Base-by-base conservation (phyloP, 2,888 invertebrate genomes). In the Microdon myrmicae region DNA sequence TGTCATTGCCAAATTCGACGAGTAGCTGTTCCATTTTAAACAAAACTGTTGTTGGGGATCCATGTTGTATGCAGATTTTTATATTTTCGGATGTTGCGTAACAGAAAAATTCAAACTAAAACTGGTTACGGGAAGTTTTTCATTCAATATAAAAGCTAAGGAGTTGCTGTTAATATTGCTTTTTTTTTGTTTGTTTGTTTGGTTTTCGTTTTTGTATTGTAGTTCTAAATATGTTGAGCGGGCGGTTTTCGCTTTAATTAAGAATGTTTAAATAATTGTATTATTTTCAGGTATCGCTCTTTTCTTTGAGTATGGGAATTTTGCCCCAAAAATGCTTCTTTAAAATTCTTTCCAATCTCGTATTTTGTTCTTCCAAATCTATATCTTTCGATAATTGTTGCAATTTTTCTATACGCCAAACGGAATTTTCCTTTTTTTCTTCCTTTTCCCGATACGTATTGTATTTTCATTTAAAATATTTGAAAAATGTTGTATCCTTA, bases 21-120 rank as follows among this genome's bases (percentile, higher is more conserved):
- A 93, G 83, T 93, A 94, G 85, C 92, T 93, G 87, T 93, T 94
- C 94, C 94, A 94, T 86, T 94, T 93, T 76, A 94, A 86, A 85
- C 93, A 93, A 84, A 93, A 94, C 84, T 94, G 93, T 83, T 93
- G 94, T 85, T 93, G 92, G 81, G 91, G 89, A 87, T 92, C 92
- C 93, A 93, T 93, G 83, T 88, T 61, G 48, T 26, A 4, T 47
- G 19, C n/a, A n/a, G n/a, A n/a, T 34, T 3, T 47, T 44, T 23
- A 20, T 59, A 8, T 48, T 55, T 10, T 55, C 31, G 54, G 56
- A 41, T 37, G 22, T 54, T 66, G 32, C 38, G 10, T 26, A 48
- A 43, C 14, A 12, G 43, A 48, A 22, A 22, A 32, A 25, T 16
- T 22, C 3, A 7, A 31, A 25, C 41, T 44, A 19, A 41, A 44